These are phyloP conservation scores for Zenarchopterus dispar DNA, from an alignment of 2,797 vertebrate genomes.

Conservation along the genomic window DNA sequence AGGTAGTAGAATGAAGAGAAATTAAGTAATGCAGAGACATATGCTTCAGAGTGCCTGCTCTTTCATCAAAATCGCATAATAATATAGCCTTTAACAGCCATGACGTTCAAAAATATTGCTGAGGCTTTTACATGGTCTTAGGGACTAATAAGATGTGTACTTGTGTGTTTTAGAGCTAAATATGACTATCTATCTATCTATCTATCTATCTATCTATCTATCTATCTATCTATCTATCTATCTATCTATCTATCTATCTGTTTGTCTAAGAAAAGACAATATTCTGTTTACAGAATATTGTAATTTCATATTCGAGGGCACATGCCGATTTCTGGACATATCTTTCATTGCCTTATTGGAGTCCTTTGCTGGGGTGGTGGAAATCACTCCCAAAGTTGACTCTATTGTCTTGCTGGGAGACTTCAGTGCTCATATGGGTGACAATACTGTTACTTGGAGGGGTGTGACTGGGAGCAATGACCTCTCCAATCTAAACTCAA, in stretches of 20 bases:
- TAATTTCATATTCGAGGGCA: too few species aligned
- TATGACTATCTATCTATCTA: not conserved
- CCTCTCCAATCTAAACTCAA: too few species aligned
- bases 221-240: slow-evolving; percentile 1
- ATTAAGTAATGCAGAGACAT: slow-evolving; percentile 48
- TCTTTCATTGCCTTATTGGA: too few species aligned
- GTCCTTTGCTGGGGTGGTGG: too few species aligned
- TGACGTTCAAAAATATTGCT: slow-evolving; percentile 65
- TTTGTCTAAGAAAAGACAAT: too few species aligned
- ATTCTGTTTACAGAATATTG: too few species aligned
- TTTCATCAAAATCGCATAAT: slow-evolving; percentile 68
- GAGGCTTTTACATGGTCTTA: slow-evolving; percentile 63
- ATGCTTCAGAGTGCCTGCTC: slow-evolving; percentile 54
- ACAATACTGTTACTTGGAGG: too few species aligned
- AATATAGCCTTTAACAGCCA: slow-evolving; percentile 67
- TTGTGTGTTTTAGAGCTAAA: not conserved
- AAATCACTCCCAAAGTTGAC: too few species aligned
- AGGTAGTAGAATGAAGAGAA: slow-evolving; percentile 46
- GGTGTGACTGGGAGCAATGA: too few species aligned
- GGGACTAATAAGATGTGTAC: not conserved
- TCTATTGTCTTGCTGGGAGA: too few species aligned
- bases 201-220: slow-evolving; percentile 2
- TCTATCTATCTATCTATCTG: slow-evolving; percentile 4
- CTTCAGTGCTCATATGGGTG: too few species aligned
- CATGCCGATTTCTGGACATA: too few species aligned